Evolutionary conservation across 2,113 vertebrate species (phyloP).

Genomic region (Hiodon alosoides): DNA sequence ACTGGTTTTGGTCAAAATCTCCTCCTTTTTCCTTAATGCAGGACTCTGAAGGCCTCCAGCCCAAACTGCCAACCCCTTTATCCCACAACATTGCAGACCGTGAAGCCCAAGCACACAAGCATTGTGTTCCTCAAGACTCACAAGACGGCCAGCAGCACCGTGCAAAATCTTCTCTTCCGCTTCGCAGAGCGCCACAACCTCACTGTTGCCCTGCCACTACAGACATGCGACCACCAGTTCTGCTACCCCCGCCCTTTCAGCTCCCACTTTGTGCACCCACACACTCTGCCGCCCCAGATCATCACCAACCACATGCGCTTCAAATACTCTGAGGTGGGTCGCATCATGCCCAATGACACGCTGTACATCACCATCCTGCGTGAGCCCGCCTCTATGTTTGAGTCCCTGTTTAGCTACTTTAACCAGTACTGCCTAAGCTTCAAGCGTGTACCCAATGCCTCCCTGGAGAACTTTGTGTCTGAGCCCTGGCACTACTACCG

Average conservation of each 20-base stretch:
- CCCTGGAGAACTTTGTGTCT: slow-evolving; percentile 68
- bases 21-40: slow-evolving; percentile 30
- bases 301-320: slow-evolving; percentile 79
- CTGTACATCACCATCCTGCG: slow-evolving; percentile 77
- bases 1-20: not conserved
- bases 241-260: slow-evolving; percentile 75
- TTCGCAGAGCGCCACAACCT: slow-evolving; percentile 79
- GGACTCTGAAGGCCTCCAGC: slow-evolving; percentile 59
- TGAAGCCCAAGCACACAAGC: slow-evolving; percentile 65
- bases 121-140: slow-evolving; percentile 83
- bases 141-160: slow-evolving; percentile 78
- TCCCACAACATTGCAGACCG: slow-evolving; percentile 30
- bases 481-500: slow-evolving; percentile 70
- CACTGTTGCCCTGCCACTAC: slow-evolving; percentile 72
- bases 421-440: slow-evolving; percentile 74
- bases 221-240: slow-evolving; percentile 75
- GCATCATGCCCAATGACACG: slow-evolving; percentile 71
- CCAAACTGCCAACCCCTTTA: slow-evolving; percentile 43
- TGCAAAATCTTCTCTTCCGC: slow-evolving; percentile 83
- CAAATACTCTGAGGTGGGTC: slow-evolving; percentile 57
- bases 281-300: slow-evolving; percentile 67
- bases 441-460: slow-evolving; percentile 70
- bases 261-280: slow-evolving; percentile 67
- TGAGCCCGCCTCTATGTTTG: slow-evolving; percentile 78
- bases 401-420: slow-evolving; percentile 81